Base-by-base conservation (phyloP, 2,113 vertebrate genomes). In the Tympanuchus pallidicinctus region DNA sequence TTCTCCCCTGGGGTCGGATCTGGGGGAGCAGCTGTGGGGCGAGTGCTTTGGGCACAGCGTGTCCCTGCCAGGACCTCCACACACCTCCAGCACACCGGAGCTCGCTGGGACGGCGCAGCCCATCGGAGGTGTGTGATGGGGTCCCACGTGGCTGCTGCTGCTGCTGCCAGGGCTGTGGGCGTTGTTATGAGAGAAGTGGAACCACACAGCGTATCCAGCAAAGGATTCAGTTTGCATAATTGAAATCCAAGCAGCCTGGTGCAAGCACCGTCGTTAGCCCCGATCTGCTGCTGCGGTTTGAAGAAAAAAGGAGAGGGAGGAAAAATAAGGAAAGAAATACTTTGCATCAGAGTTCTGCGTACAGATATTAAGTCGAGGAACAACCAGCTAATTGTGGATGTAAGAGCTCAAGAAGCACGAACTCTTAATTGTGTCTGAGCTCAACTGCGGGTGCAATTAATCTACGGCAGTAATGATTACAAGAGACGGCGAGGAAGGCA, bases 111-210 rank as follows among this genome's bases (percentile, higher is more conserved):
- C 1, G 16, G 13, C 36, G 8, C 52, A 5, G 36, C 38, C 21
- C 91, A 9, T 3, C 0, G 2, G 70, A 32, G 75, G 18, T 20
- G 38, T 30, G 28, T 42, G 30, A 1, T 3, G 18, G 18, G n/a
- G 40, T 57, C 92, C 54, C 66, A 6, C 2, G 0, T 9, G 82
- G 57, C 70, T 66, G 24, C 48, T 54, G 64, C 54, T 5, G 2
- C 40, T 21, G 45, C 65, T 32, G 3, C 32, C 2, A 24, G 17
- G 42, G 47, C 20, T 0, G 0, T 1, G 60, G 1, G 52, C 9
- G 43, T 10, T 22, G 48, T 32, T 14, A 17, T 4, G 28, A 16
- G 54, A 28, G 15, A 18, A 30, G 6, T 57, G 32, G 18, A 67
- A 56, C 38, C 1, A 1, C 6, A 4, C 7, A 3, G 5, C 11